A percentile compares a stretch with the other conserved stretches of the same genome.
Conservation (phyloP, 1,140 invertebrate genomes). For the Calosoma granatense region DNA sequence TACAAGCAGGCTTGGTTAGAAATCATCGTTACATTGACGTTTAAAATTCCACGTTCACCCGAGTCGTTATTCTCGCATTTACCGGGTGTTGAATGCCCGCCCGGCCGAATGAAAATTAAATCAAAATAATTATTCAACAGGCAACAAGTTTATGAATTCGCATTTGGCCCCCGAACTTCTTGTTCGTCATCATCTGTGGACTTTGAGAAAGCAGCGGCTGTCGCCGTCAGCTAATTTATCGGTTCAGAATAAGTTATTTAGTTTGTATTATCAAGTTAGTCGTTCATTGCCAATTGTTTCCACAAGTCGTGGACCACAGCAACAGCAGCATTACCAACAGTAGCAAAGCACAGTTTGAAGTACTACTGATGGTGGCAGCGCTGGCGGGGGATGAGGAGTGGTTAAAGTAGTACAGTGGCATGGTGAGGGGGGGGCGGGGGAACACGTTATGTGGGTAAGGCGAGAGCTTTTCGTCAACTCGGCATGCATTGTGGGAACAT, state of each 20-base stretch:
- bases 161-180: background rate
- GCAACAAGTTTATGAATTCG: background rate
- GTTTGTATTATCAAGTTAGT: constrained; percentile 27
- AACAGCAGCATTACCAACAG: background rate
- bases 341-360: background rate
- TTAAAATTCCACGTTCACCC: background rate
- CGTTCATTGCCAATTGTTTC: constrained; percentile 25
- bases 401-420: too few relatives aligned
- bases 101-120: constrained; percentile 3
- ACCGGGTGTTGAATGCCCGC: constrained; percentile 6
- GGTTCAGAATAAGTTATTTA: constrained; percentile 22
- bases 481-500: constrained; percentile 26
- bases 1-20: too few relatives aligned
- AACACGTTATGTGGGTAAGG: constrained; percentile 1
- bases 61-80: background rate
- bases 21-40: background rate
- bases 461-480: constrained; percentile 21
- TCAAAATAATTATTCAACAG: constrained; percentile 8
- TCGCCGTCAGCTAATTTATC: constrained; percentile 19
- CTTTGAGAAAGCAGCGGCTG: too few relatives aligned
- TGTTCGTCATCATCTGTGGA: background rate
- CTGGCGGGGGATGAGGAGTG: background rate
- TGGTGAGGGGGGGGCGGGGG: background rate
- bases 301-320: constrained; percentile 11
- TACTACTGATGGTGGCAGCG: background rate